Conservation (phyloP, 2,113 vertebrate genomes). For the Pyrgilauda ruficollis region DNA sequence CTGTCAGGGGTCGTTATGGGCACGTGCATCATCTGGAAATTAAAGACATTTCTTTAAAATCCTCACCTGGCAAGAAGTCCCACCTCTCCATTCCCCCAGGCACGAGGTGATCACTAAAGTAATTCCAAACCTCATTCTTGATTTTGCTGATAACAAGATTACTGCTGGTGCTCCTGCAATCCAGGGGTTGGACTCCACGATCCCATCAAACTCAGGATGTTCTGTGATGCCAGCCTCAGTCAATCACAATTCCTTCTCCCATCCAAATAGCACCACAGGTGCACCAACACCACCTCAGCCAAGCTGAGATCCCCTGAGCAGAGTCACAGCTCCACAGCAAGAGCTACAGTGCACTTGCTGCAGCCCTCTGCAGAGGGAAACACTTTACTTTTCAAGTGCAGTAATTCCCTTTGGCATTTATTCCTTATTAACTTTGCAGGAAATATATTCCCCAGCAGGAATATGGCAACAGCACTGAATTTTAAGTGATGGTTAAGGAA, state of each 20-base stretch:
- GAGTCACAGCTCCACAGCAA: background rate
- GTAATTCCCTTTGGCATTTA: slow-evolving; percentile 15
- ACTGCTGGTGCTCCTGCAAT: background rate
- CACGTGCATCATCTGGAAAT: background rate
- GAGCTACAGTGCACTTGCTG: background rate
- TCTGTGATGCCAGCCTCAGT: background rate
- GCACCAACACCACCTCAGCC: background rate
- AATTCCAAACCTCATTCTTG: background rate
- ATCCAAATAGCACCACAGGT: background rate
- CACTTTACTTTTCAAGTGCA: background rate
- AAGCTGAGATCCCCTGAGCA: background rate
- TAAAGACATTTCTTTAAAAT: background rate
- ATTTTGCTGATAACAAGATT: background rate
- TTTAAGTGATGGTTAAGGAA: slow-evolving; percentile 7
- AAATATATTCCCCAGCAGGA: background rate
- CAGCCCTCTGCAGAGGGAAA: background rate
- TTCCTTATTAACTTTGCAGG: background rate
- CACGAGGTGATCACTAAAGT: background rate
- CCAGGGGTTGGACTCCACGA: background rate
- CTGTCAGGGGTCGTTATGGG: background rate
- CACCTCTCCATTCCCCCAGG: background rate
- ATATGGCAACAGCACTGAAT: slow-evolving; percentile 2
- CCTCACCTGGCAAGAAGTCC: background rate
- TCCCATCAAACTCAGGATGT: background rate
- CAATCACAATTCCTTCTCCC: background rate